A percentile compares a stretch with the other conserved stretches of the same genome.
These are phyloP conservation scores for Silvanus unidentatus DNA, from an alignment of 2,888 invertebrate genomes.

Conservation along the genomic window DNA sequence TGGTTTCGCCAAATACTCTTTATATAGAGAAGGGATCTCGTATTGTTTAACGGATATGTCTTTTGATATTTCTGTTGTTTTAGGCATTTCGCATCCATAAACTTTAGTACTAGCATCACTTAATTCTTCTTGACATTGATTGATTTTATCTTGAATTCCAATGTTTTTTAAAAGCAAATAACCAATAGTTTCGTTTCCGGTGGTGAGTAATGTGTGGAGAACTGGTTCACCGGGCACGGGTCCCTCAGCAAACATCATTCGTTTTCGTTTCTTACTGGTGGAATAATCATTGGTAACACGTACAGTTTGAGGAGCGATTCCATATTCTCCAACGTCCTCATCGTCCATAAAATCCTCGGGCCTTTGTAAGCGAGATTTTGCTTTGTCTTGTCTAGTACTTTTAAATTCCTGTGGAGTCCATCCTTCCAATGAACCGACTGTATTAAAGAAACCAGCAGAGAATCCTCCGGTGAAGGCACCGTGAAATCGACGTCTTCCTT, in stretches of 20 bases:
- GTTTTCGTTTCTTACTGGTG: conserved; percentile 45
- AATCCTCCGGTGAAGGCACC: conserved; percentile 98
- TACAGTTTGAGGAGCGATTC: conserved; percentile 86
- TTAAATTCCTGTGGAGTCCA: conserved; percentile 89
- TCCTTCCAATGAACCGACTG: conserved; percentile 93
- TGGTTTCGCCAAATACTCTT: conserved; percentile 61
- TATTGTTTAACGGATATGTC: conserved; percentile 55
- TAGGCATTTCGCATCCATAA: conserved; percentile 51
- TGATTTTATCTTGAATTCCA: conserved; percentile 73
- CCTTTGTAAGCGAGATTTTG: conserved; percentile 52
- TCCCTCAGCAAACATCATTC: conserved; percentile 34
- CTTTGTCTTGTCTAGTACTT: conserved; percentile 75
- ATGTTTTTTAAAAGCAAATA: conserved; percentile 77
- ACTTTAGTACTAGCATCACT: conserved; percentile 38
- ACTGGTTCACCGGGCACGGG: conserved; percentile 63
- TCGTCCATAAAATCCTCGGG: conserved; percentile 98
- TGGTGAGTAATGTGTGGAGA: conserved; percentile 61
- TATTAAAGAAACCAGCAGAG: conserved; percentile 95
- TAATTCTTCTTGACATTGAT: conserved; percentile 44
- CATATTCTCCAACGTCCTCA: conserved; percentile 91
- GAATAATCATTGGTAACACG: conserved; percentile 75
- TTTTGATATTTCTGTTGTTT: conserved; percentile 42
- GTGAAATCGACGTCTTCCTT: conserved; percentile 89
- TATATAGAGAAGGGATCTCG: conserved; percentile 78
- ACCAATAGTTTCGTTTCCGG: conserved; percentile 82